Base-by-base conservation (phyloP, 2,113 vertebrate species). In the Cyprinus carpio region DNA sequence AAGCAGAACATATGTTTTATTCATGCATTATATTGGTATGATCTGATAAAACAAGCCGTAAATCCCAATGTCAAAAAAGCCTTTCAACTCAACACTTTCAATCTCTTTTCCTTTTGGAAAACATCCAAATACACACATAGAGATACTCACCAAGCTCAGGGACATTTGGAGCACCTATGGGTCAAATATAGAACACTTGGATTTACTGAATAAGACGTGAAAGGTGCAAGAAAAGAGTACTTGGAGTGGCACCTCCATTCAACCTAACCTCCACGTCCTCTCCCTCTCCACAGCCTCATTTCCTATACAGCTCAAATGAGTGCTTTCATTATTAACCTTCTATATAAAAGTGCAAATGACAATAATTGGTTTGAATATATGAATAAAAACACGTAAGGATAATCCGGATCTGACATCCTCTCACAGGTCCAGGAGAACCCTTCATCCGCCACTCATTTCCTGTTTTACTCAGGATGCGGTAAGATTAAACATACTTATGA, bases 301-400 rank as follows among this genome's bases (percentile, higher is more conserved):
- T 31, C 65, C 72, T 74, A 49, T 46, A 92, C 91, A 92, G 89
- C 88, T 88, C 89, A 92, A 92, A 92, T 88, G 90, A 90, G 85
- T 88, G 88, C 90, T 93, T 85, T 89, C 87, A 89, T 93, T 92
- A 94, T 94, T 94, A 94, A 80, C 89, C 89, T 60, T 89, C 88
- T 92, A 93, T 92, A 91, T 92, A 89, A 88, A 83, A 87, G 88
- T 74, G 80, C 89, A 87, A 91, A 93, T 91, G 91, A 93, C 89
- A 93, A 92, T 92, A 93, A 93, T 91, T 93, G 89, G 90, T 93
- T 92, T 92, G 90, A 92, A 93, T 92, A 92, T 87, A 89, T 89
- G 81, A 92, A 93, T 91, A 93, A 93, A 92, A 79, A 85, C 84
- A 90, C 86, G 92, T 90, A 88, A 87, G 90, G 90, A 93, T 95